Conservation (phyloP, 2,797 vertebrate genomes). For the Acrocephalus scirpaceus region DNA sequence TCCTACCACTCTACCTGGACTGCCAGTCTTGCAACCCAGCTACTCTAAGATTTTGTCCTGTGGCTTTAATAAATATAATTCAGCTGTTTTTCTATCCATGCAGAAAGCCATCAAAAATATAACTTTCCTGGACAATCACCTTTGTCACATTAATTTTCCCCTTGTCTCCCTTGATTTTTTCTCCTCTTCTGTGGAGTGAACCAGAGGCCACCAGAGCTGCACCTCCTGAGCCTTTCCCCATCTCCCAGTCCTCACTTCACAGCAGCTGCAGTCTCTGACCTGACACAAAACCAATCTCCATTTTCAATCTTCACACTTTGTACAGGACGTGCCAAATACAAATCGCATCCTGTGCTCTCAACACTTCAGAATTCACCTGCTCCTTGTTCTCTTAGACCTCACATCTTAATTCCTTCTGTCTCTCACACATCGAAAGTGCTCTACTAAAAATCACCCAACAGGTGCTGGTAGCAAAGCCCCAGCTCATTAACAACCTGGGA, state of each 20-base stretch:
- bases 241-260: neutral
- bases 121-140: neutral
- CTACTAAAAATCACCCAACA: neutral
- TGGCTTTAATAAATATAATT: neutral
- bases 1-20: neutral
- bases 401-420: neutral
- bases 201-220: neutral
- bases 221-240: neutral
- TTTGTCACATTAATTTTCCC: neutral
- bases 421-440: neutral
- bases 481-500: neutral
- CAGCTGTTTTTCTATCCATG: neutral
- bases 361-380: neutral
- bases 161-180: neutral
- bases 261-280: neutral
- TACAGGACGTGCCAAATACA: neutral
- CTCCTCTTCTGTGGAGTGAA: neutral
- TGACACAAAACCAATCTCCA: neutral
- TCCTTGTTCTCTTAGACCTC: neutral
- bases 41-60: neutral
- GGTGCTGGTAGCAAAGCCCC: neutral
- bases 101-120: neutral
- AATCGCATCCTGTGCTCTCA: neutral
- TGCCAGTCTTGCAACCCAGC: neutral
- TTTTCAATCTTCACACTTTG: neutral